These are phyloP conservation scores for Lepidostoma basale DNA, from an alignment of 1,140 invertebrate species.

Conservation along the genomic window DNA sequence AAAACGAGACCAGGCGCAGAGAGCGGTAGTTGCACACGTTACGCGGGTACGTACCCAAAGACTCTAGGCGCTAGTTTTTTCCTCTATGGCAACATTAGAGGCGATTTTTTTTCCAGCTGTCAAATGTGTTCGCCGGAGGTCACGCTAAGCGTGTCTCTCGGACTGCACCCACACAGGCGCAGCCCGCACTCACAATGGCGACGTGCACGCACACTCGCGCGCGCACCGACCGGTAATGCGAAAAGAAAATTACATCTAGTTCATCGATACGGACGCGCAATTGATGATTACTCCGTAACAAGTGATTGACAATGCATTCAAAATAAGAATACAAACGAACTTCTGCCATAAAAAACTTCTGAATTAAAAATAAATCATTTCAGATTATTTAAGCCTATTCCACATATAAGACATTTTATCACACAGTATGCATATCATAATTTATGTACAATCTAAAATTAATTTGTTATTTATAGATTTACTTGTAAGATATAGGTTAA, in stretches of 20 bases:
- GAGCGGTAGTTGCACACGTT: not conserved
- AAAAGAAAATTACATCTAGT: conserved; percentile 9
- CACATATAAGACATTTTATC: too few relatives aligned
- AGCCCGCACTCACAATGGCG: not conserved
- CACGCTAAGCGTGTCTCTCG: conserved; percentile 5
- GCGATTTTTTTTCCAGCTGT: conserved; percentile 10
- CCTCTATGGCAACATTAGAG: conserved; percentile 5
- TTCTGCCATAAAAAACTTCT: too few relatives aligned
- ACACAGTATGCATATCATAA: too few relatives aligned
- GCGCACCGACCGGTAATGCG: not conserved
- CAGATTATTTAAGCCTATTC: too few relatives aligned
- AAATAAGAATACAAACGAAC: too few relatives aligned
- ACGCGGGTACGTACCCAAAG: not conserved
- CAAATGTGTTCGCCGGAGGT: conserved; percentile 9
- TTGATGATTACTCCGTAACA: too few relatives aligned
- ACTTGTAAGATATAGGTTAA: too few relatives aligned
- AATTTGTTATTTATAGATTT: too few relatives aligned
- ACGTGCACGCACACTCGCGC: not conserved
- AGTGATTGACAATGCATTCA: too few relatives aligned
- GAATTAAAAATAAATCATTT: too few relatives aligned
- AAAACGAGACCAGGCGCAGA: too few relatives aligned
- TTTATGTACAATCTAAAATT: too few relatives aligned
- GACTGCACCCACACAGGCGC: not conserved
- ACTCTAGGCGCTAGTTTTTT: not conserved
- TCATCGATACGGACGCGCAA: not conserved